phyloP scores from a whole-genome alignment of 2,888 invertebrate genomes.

The Tineola bisselliella region DNA sequence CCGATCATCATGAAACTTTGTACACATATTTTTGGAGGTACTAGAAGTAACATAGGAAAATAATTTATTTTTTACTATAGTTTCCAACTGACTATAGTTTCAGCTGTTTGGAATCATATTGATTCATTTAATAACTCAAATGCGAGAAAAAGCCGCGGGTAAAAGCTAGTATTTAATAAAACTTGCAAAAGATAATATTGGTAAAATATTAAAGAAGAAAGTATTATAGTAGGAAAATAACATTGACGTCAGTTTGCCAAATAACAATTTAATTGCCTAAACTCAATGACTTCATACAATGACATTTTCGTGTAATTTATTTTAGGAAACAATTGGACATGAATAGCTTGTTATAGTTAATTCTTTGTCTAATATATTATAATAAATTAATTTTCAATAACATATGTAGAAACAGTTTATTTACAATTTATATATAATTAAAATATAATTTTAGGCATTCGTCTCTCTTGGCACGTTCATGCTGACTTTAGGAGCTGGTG shows the following conservation, averaged over 20 bases:
- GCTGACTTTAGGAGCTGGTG: constrained; percentile 65
- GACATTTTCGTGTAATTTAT: not conserved
- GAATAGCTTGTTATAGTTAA: not conserved
- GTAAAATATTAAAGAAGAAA: not conserved
- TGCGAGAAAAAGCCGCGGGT: too few species aligned
- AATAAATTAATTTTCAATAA: not conserved
- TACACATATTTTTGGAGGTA: too few species aligned
- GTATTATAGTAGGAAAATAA: not conserved
- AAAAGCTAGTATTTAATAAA: too few species aligned
- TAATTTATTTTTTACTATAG: too few species aligned
- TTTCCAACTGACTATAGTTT: too few species aligned
- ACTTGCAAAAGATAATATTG: not conserved
- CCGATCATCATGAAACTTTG: too few species aligned
- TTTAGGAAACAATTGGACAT: not conserved
- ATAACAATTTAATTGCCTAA: not conserved
- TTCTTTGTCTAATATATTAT: not conserved
- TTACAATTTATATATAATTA: too few species aligned
- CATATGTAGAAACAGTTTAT: not conserved
- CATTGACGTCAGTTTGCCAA: not conserved
- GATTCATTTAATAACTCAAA: too few species aligned
- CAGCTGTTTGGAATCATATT: too few species aligned
- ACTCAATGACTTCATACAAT: not conserved
- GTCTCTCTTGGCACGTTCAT: constrained; percentile 66
- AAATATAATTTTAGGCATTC: constrained; percentile 61
- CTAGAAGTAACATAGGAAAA: too few species aligned